Evolutionary conservation across 2,888 invertebrate species (phyloP).

Genomic region (Spatulosminthurus flaviceps): DNA sequence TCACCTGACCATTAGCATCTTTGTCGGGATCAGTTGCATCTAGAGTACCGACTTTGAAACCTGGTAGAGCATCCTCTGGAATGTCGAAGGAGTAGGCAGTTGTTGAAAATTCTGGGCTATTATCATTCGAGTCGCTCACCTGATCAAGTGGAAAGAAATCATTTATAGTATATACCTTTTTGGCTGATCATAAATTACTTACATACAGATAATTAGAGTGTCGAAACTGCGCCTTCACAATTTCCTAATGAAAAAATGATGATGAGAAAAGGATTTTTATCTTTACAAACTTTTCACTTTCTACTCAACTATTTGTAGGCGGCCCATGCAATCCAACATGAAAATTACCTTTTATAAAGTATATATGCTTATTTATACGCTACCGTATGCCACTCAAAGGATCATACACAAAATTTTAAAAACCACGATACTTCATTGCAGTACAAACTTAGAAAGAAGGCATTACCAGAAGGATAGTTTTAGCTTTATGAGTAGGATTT

Average conservation of each 20-base stretch:
- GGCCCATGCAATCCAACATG: constrained; percentile 6
- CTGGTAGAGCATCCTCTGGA: constrained; percentile 85
- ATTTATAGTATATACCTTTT: background rate
- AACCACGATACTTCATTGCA: background rate
- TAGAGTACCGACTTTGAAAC: constrained; percentile 86
- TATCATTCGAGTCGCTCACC: constrained; percentile 95
- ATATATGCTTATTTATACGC: constrained; percentile 16
- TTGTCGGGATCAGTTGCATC: constrained; percentile 85
- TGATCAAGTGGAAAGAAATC: constrained; percentile 66
- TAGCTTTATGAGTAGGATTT: constrained; percentile 41
- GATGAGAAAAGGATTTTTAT: constrained; percentile 28
- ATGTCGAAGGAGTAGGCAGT: constrained; percentile 91
- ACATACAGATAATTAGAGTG: background rate
- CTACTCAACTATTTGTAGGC: background rate
- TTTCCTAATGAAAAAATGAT: constrained; percentile 19
- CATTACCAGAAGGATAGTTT: constrained; percentile 8
- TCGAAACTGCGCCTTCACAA: background rate
- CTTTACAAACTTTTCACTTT: background rate
- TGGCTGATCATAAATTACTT: too few species aligned
- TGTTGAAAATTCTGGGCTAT: constrained; percentile 87
- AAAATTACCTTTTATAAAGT: background rate
- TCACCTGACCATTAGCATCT: constrained; percentile 87
- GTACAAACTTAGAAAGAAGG: constrained; percentile 2
- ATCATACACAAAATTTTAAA: background rate
- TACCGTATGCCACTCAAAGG: constrained; percentile 2